Conservation (phyloP, 1,140 invertebrate species). For the Bicyclus anynana region DNA sequence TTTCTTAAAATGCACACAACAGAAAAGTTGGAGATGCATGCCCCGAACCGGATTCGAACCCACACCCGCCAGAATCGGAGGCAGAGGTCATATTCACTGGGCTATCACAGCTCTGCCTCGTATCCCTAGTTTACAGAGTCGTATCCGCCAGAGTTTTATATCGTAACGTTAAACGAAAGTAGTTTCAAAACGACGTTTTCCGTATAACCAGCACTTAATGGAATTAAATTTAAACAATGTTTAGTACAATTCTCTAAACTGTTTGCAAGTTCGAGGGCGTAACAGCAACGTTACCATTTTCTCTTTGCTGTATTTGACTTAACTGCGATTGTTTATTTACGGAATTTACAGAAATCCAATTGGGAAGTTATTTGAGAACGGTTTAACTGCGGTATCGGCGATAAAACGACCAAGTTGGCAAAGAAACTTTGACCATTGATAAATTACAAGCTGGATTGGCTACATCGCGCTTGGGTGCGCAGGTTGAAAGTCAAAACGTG, state of each 20-base stretch:
- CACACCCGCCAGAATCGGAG: too few relatives aligned
- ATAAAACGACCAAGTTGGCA: not conserved
- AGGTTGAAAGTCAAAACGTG: too few relatives aligned
- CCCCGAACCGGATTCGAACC: too few relatives aligned
- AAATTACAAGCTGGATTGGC: too few relatives aligned
- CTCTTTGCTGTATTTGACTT: not conserved
- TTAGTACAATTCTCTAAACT: conserved; percentile 17
- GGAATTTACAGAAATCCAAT: not conserved
- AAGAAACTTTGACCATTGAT: not conserved
- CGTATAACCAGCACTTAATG: conserved; percentile 17
- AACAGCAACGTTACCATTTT: not conserved
- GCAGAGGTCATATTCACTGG: too few relatives aligned
- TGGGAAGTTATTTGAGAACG: not conserved
- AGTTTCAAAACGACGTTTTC: conserved; percentile 41
- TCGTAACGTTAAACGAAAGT: conserved; percentile 53
- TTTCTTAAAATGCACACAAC: too few relatives aligned
- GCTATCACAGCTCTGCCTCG: too few relatives aligned
- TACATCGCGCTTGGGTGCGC: too few relatives aligned
- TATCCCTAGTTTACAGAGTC: conserved; percentile 41
- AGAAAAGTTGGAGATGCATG: too few relatives aligned
- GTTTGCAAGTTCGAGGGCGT: conserved; percentile 6
- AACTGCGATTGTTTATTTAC: not conserved
- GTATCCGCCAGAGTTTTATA: conserved; percentile 46
- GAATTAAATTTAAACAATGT: conserved; percentile 17
- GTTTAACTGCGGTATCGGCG: not conserved